Base-by-base conservation (phyloP, 1,140 invertebrate species). In the Panagrolaimus sp. region DNA sequence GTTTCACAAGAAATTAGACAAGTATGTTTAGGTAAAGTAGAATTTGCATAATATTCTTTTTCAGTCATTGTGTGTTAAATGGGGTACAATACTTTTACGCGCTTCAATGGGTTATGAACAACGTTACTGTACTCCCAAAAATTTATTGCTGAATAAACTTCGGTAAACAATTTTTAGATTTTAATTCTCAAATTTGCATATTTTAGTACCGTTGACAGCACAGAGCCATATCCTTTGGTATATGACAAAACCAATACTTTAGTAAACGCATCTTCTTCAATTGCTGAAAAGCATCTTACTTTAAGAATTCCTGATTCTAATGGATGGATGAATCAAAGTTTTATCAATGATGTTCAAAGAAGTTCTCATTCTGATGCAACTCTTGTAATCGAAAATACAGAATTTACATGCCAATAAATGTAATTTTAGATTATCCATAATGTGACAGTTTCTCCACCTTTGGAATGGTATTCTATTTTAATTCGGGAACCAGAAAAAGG, bases 401-500 rank as follows among this genome's bases (percentile, higher is more conserved):
- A 69, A 15, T 28, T 21, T 15, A 43, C n/a, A 32, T 14, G 26
- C 55, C 14, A 1, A 26, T 12, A 32, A 63, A 8, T 44, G 0
- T 47, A 21, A 7, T 21, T 69, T 70, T n/a, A 71, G 70, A 76
- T 73, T 21, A 58, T 73, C 6, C n/a, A 17, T 17, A 75, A 73
- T 32, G 63, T 73, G 8, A 75, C 45, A 17, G n/a, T 14, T n/a
- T 69, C 73, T 45, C 71, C 71, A 21, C 71, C 71, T 15, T 17
- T 73, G 10, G 62, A 43, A 21, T 73, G 73, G 73, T 73, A 68
- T 21, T 70, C 77, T 32, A 24, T 73, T 4, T 46, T 73, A 17
- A 24, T 17, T 21, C 65, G 71, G 28, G 71, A 73, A 69, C 73
- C 73, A 28, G 65, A 73, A 21, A 73, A 67, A 43, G 21, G 63